Percentiles rank a stretch among this genome's conserved stretches.
Conservation (phyloP, 2,113 vertebrate species). For the Callionymus lyra region DNA sequence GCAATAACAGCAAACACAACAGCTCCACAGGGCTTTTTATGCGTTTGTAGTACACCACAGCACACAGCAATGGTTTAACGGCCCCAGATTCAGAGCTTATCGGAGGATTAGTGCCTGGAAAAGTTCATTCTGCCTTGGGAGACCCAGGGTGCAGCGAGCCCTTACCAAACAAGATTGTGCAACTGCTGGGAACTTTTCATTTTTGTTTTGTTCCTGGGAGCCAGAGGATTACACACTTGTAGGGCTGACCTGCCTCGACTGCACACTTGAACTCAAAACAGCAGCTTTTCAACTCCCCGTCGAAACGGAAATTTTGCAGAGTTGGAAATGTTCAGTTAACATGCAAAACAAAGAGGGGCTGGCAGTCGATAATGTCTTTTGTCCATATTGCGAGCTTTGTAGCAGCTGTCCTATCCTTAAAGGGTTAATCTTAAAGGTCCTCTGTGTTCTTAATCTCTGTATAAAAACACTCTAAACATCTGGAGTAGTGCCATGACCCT, state of each 20-base stretch:
- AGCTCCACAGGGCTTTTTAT: constrained; percentile 13
- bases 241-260: constrained; percentile 31
- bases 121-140: constrained; percentile 51
- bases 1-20: constrained; percentile 1
- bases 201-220: constrained; percentile 35
- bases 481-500: constrained; percentile 9
- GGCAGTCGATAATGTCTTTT: constrained; percentile 1
- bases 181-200: constrained; percentile 48
- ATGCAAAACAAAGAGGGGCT: too few relatives aligned
- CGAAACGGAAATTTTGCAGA: constrained; percentile 25
- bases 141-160: constrained; percentile 30
- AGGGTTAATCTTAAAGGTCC: constrained; percentile 27
- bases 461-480: constrained; percentile 20
- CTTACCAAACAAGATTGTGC: constrained; percentile 48
- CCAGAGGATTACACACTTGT: constrained; percentile 46
- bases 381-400: constrained; percentile 7
- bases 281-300: constrained; percentile 12
- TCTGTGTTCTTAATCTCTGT: constrained; percentile 27
- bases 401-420: constrained; percentile 38
- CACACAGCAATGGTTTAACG: constrained; percentile 21
- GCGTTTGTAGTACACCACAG: constrained; percentile 17
- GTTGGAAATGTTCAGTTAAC: constrained; percentile 4
- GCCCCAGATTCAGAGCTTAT: constrained; percentile 42
- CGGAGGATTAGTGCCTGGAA: constrained; percentile 56
- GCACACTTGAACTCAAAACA: constrained; percentile 18